phyloP scores from a whole-genome alignment of 2,888 invertebrate species.

The Aquatica leii region DNA sequence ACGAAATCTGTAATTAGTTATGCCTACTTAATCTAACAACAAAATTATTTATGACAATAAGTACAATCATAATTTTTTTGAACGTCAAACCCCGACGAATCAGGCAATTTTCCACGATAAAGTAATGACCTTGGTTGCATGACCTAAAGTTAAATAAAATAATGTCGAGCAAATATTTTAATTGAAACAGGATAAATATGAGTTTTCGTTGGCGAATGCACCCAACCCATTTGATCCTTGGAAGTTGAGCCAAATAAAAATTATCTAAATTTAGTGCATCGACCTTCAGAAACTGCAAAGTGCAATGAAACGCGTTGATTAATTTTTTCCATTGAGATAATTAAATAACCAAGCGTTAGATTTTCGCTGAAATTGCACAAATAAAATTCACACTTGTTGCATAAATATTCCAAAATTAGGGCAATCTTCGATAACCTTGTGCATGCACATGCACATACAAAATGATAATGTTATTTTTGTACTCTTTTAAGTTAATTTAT shows the following conservation, averaged over 20 bases:
- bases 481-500: constrained; percentile 16
- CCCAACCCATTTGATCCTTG: constrained; percentile 48
- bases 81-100: no score
- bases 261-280: constrained; percentile 53
- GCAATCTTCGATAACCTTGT: constrained; percentile 13
- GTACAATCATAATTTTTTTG: constrained; percentile 31
- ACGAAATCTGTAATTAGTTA: constrained; percentile 45
- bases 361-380: no score
- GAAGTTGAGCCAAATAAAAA: constrained; percentile 55
- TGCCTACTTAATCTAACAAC: constrained; percentile 49
- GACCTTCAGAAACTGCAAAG: constrained; percentile 54
- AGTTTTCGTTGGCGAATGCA: constrained; percentile 39
- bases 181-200: constrained; percentile 47
- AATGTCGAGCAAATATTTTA: no score
- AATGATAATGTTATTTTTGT: constrained; percentile 24
- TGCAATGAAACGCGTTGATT: constrained; percentile 53
- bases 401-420: background rate
- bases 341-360: no score
- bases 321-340: no score
- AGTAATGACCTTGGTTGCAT: constrained; percentile 36
- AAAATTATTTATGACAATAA: constrained; percentile 45
- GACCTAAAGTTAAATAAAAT: constrained; percentile 35
- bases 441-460: constrained; percentile 15
- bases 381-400: no score
- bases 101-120: constrained; percentile 20